phyloP scores from a whole-genome alignment of 2,113 vertebrate genomes.

The Perca fluviatilis region DNA sequence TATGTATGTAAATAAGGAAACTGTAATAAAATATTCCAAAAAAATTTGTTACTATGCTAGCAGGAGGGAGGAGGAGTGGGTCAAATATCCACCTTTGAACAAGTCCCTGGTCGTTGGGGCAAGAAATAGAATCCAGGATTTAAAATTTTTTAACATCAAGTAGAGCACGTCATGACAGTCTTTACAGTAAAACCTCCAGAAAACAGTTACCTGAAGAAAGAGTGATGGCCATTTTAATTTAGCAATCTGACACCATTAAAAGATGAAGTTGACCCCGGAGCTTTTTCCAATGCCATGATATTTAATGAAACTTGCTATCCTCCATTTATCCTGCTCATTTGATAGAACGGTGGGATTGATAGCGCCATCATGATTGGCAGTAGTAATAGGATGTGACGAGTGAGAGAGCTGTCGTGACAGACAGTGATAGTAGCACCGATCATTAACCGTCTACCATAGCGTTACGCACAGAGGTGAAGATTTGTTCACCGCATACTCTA shows the following conservation, averaged over 20 bases:
- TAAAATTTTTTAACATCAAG: constrained; percentile 26
- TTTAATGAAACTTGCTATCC: constrained; percentile 15
- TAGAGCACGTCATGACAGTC: neutral
- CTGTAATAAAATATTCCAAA: neutral
- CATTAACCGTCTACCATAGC: constrained; percentile 49
- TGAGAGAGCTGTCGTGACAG: constrained; percentile 26
- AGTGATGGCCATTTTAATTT: constrained; percentile 27
- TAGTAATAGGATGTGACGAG: constrained; percentile 51
- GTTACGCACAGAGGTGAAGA: constrained; percentile 21
- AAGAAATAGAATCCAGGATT: neutral
- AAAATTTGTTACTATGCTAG: neutral
- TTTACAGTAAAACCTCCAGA: constrained; percentile 10
- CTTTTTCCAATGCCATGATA: constrained; percentile 6
- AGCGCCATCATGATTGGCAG: constrained; percentile 16
- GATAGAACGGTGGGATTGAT: constrained; percentile 24
- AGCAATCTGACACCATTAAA: constrained; percentile 31
- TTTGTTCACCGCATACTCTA: constrained; percentile 28
- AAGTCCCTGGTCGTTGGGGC: neutral
- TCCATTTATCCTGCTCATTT: constrained; percentile 21
- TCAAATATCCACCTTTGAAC: neutral
- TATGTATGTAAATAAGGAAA: neutral
- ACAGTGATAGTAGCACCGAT: constrained; percentile 35
- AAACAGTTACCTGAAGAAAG: constrained; percentile 7
- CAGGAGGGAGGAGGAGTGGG: neutral
- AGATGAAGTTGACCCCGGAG: constrained; percentile 23